Evolutionary conservation across 2,888 invertebrate species (phyloP).

Genomic region (Drosophila siamana): DNA sequence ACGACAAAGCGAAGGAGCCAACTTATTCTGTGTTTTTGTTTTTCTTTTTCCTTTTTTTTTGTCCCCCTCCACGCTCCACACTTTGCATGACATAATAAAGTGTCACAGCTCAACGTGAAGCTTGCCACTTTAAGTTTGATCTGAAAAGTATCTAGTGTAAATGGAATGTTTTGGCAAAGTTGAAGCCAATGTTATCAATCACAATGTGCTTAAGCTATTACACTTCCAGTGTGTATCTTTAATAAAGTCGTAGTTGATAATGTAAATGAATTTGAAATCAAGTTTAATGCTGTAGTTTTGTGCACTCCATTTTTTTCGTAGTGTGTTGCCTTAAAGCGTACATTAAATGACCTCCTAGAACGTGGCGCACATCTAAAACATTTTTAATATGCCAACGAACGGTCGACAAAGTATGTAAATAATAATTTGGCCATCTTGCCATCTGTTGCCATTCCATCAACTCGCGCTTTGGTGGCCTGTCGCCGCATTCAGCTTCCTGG

Average conservation of each 20-base stretch:
- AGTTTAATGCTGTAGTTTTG: too few species aligned
- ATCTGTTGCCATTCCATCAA: slow-evolving; percentile 58
- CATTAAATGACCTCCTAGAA: slow-evolving; percentile 2
- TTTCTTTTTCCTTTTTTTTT: slow-evolving; percentile 11
- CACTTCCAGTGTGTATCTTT: background rate
- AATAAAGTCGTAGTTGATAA: background rate
- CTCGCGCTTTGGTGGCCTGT: slow-evolving; percentile 67
- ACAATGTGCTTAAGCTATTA: slow-evolving; percentile 2
- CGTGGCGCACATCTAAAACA: slow-evolving; percentile 9
- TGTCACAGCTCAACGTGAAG: slow-evolving; percentile 11
- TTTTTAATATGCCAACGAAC: slow-evolving; percentile 50
- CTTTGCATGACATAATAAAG: slow-evolving; percentile 47
- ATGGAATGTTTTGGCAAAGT: background rate
- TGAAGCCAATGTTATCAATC: slow-evolving; percentile 8
- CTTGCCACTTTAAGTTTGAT: slow-evolving; percentile 13
- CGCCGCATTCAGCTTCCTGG: slow-evolving; percentile 67
- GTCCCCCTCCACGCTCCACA: too few species aligned
- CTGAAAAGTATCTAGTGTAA: slow-evolving; percentile 1
- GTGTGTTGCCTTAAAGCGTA: background rate
- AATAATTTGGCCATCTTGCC: slow-evolving; percentile 41
- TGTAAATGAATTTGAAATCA: too few species aligned
- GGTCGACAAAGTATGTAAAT: slow-evolving; percentile 64
- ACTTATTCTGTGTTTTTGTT: slow-evolving; percentile 38
- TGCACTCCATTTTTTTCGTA: too few species aligned
- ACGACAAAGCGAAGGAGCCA: slow-evolving; percentile 12